Conservation (phyloP, 2,797 vertebrate species). For the Brachyrhaphis roseni region DNA sequence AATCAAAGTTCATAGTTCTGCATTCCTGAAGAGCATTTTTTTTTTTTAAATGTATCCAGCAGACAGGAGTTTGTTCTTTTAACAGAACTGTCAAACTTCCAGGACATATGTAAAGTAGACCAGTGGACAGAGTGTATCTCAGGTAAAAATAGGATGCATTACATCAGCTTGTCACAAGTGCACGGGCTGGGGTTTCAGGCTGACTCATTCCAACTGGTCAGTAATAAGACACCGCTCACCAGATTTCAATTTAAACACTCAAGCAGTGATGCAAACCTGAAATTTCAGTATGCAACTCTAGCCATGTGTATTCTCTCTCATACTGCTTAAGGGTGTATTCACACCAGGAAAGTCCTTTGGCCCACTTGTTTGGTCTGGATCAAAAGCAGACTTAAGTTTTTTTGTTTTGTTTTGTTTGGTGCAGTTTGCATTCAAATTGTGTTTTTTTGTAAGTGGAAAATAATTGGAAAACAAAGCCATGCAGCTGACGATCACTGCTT, state of each 20-base stretch:
- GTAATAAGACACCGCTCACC: conserved; percentile 27
- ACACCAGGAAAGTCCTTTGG: no score
- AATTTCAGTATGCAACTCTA: neutral
- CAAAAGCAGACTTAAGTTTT: no score
- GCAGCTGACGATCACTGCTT: no score
- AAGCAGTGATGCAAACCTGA: conserved; percentile 9
- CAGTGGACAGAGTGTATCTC: conserved; percentile 24
- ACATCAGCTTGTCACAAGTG: conserved; percentile 37
- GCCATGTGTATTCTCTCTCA: neutral
- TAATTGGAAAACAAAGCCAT: no score
- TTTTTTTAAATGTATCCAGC: conserved; percentile 1
- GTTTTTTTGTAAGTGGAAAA: no score
- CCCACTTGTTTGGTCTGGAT: no score
- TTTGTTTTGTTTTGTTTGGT: no score
- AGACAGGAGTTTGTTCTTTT: neutral
- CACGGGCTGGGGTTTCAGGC: conserved; percentile 4
- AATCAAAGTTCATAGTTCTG: conserved; percentile 6
- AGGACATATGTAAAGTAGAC: conserved; percentile 9
- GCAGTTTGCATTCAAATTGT: no score
- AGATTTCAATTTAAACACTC: conserved; percentile 20
- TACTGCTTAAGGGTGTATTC: no score
- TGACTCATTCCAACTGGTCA: conserved; percentile 33
- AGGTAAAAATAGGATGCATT: conserved; percentile 54
- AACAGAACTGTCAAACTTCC: neutral
- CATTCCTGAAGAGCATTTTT: conserved; percentile 8